phyloP scores from a whole-genome alignment of 2,113 vertebrate species.

The Nanorana parkeri region DNA sequence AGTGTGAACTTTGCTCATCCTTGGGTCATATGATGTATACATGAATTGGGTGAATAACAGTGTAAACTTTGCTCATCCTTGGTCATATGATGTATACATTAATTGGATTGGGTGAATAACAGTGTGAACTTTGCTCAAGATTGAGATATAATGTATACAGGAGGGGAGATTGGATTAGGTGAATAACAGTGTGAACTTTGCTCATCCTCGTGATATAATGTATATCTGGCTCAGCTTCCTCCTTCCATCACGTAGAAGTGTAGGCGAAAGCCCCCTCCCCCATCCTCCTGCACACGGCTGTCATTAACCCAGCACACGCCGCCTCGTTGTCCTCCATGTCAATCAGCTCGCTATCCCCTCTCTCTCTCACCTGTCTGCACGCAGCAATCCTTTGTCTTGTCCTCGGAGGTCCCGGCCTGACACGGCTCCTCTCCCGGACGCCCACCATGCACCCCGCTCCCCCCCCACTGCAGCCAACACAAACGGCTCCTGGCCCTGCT shows the following conservation, averaged over 20 bases:
- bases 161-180: no score
- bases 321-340: not conserved
- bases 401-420: no score
- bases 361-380: not conserved
- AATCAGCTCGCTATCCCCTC: not conserved
- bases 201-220: no score
- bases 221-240: not conserved
- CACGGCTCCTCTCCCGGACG: not conserved
- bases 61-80: no score
- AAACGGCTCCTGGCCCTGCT: not conserved
- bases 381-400: not conserved
- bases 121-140: no score
- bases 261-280: not conserved
- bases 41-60: no score
- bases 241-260: not conserved
- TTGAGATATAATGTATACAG: no score
- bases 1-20: no score
- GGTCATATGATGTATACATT: no score
- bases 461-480: not conserved
- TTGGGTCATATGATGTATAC: no score
- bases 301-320: constrained; percentile 1
- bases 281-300: not conserved
- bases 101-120: no score
- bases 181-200: no score
- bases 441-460: not conserved